Base-by-base conservation (phyloP, 2,797 vertebrate species). In the Macroramphosus scolopax region DNA sequence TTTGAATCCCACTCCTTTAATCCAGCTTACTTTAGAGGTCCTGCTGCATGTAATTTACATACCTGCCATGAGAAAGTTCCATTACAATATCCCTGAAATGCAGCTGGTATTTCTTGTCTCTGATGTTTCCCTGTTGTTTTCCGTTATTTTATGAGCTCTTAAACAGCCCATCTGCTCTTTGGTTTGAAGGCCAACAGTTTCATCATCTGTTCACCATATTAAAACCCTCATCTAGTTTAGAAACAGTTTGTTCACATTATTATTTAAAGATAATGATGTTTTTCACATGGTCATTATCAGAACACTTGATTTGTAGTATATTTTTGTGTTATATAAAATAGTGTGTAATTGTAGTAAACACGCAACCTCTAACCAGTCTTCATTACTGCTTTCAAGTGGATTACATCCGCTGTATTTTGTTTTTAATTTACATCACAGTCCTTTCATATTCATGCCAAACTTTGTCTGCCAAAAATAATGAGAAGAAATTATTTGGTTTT, bases 61-160 rank as follows among this genome's bases (percentile, higher is more conserved):
- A 15, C 57, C 26, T 70, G 47, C 20, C 37, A 30, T 68, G 58
- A 80, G 66, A 81, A 80, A 50, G 67, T 74, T 77, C 62, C 63
- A 63, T 80, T 58, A 79, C 43, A 1, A 58, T 53, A 1, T 16
- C 1, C 62, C 61, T 18, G 28, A 44, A 67, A 50, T 49, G 35
- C 81, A 77, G 74, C 72, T 73, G 65, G 63, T 52, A 24, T 56
- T 69, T 75, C n/a, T 46, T 24, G 50, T 65, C 62, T 72, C 32
- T 40, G 24, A 68, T 48, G 49, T 53, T 64, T 67, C 16, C 39
- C 33, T 52, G 59, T 69, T 74, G 64, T 72, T 55, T 61, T 69
- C 42, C 31, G 51, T 37, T 32, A 20, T 61, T 86, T 88, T 80
- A 81, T 35, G 67, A 71, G 74, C 63, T 54, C 73, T 68, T 65